Percentiles rank a stretch among this genome's conserved stretches.
Evolutionary conservation across 2,113 vertebrate species (phyloP).

Genomic region (Xyliphius kryptos): DNA sequence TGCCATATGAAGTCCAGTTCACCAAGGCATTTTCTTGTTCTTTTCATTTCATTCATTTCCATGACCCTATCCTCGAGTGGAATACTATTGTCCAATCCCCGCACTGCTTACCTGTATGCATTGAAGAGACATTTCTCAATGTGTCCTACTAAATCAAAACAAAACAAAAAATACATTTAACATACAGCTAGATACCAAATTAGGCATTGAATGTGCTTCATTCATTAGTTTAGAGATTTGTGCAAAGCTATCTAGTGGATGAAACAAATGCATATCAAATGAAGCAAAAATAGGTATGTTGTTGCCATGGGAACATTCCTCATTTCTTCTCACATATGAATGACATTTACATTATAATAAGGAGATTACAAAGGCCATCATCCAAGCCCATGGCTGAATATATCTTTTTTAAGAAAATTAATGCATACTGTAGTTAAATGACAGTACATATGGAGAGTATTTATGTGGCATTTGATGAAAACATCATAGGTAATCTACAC

Average conservation of each 20-base stretch:
- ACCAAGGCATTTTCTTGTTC: constrained; percentile 33
- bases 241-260: constrained; percentile 19
- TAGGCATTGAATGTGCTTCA: constrained; percentile 22
- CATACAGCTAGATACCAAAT: background rate
- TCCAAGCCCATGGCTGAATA: background rate
- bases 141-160: constrained; percentile 23
- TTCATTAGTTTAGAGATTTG: constrained; percentile 30
- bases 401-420: background rate
- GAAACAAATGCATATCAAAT: constrained; percentile 39
- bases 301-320: constrained; percentile 46
- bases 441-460: too few species aligned
- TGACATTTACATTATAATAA: constrained; percentile 36
- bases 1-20: constrained; percentile 29
- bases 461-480: too few species aligned
- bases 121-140: background rate
- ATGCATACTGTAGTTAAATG: background rate
- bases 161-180: constrained; percentile 9
- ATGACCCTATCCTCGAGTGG: constrained; percentile 9
- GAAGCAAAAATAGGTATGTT: constrained; percentile 39
- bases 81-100: constrained; percentile 3
- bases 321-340: constrained; percentile 33
- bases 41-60: constrained; percentile 27
- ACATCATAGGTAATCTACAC: too few species aligned
- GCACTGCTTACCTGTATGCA: constrained; percentile 5
- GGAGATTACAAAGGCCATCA: constrained; percentile 23